Base-by-base conservation (phyloP, 2,797 vertebrate species). In the Anisognathus igniventris region DNA sequence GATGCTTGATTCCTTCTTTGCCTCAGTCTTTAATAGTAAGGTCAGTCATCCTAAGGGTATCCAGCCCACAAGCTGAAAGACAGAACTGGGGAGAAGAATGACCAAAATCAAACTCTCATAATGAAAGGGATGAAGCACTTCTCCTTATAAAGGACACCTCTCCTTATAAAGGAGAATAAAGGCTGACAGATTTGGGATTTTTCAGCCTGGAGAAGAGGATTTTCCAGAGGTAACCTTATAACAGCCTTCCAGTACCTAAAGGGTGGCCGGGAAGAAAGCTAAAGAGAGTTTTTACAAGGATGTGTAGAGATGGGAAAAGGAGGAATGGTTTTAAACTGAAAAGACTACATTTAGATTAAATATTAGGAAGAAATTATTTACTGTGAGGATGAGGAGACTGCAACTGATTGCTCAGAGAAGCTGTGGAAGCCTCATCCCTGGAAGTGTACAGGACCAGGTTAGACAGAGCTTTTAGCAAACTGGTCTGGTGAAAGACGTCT, bases 381-480 rank as follows among this genome's bases (percentile, higher is more conserved):
- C 9, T 54, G 17, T 40, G 35, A 56, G 14, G 4, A 15, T 22
- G 35, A 17, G 8, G 5, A 62, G 33, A 15, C 14, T 40, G 30
- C 21, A 40, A 31, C 6, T 19, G 12, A 12, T 16, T 56, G 31
- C 9, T 3, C 1, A 1, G 22, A 47, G 48, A 47, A 40, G 9
- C 4, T 27, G 14, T 42, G 35, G 31, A 19, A 40, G 16, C 5
- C 14, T 4, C 22, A 31, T 56, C 25, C 33, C 33, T 31, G 30
- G 24, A 39, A 39, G 8, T 33, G 2, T 27, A 58, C 85, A 58
- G 39, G 5, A 24, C 2, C 7, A 13, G 39, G 17, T 40, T 31
- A 25, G 39, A 39, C 0, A 0, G 25, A 39, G 12, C 21, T 53
- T 58, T 33, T 5, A 30, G 24, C 11, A 66, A 73, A 37, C 8